Base-by-base conservation (phyloP, 2,113 vertebrate genomes). In the Telmatochromis brichardi region DNA sequence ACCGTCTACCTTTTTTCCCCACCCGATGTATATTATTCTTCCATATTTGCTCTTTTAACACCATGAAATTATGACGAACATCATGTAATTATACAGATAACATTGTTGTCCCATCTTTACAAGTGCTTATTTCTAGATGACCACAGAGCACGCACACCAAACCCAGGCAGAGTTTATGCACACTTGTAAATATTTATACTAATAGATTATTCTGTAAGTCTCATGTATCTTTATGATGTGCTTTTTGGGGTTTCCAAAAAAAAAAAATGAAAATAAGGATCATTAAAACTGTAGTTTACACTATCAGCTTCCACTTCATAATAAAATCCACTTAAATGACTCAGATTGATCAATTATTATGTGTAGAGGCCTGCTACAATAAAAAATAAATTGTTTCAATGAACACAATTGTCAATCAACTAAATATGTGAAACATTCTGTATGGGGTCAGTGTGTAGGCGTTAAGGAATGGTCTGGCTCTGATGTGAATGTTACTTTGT, bases 401-500 rank as follows among this genome's bases (percentile, higher is more conserved):
- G 81, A 92, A 87, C 82, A 90, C 80, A 88, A 80, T 83, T 93
- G 86, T 92, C 89, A 86, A 92, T 91, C 90, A 91, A 86, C 68
- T 82, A 53, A 91, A 90, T 88, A 90, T 94, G 83, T 86, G 71
- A 88, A 92, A 86, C 89, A 95, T 93, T 93, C 90, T 84, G 88
- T 87, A 93, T 92, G 90, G 89, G 89, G 87, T 88, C 89, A 92
- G 86, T 86, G 85, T 86, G 93, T 94, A 89, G 91, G 92, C 88
- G 91, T 91, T 82, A 83, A 85, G 65, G 86, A 91, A 90, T 93
- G 89, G 81, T 92, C 81, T 83, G 86, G 89, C 86, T 89, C 85
- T 88, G 63, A 90, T 91, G 84, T 93, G 91, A 95, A 90, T 87
- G 88, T 90, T 87, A 92, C 88, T 92, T 88, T 94, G 89, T 91